phyloP scores from a whole-genome alignment of 2,113 vertebrate genomes.

The Rostratula benghalensis region DNA sequence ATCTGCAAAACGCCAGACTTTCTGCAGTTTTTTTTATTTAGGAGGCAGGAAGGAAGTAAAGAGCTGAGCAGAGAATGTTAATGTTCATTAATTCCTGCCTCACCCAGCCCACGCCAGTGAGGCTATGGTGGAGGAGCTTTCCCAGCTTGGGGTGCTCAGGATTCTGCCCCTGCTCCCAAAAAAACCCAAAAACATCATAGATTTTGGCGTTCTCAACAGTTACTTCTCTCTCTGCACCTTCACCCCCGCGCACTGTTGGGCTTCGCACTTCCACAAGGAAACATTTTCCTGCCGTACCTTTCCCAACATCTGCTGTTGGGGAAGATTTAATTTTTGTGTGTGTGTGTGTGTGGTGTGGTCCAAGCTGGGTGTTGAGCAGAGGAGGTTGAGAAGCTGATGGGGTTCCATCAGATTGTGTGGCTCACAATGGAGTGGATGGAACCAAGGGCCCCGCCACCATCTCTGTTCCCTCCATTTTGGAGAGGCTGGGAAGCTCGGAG shows the following conservation, averaged over 20 bases:
- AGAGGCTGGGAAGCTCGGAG: neutral
- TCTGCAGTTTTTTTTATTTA: neutral
- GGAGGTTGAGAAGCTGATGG: neutral
- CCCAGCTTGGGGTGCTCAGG: too few species aligned
- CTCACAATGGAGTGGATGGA: neutral
- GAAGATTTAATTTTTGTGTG: neutral
- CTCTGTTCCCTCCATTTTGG: neutral
- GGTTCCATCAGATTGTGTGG: rapidly evolving
- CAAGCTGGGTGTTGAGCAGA: rapidly evolving
- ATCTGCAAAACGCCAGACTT: neutral
- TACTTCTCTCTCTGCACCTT: too few species aligned
- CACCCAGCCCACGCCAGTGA: rapidly evolving
- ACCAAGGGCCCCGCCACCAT: neutral
- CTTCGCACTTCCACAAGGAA: neutral
- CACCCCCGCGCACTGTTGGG: rapidly evolving
- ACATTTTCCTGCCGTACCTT: rapidly evolving
- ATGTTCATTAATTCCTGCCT: neutral
- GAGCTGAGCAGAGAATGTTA: neutral
- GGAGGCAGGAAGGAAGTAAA: neutral
- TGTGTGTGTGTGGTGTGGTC: too few species aligned
- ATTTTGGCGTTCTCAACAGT: too few species aligned
- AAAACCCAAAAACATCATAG: too few species aligned
- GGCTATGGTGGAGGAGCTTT: too few species aligned
- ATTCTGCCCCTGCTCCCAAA: rapidly evolving
- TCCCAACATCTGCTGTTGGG: neutral